Percentiles rank a stretch among this genome's conserved stretches.
Conservation (phyloP, 23 tunicate species). For the Botrylloides violaceus region DNA sequence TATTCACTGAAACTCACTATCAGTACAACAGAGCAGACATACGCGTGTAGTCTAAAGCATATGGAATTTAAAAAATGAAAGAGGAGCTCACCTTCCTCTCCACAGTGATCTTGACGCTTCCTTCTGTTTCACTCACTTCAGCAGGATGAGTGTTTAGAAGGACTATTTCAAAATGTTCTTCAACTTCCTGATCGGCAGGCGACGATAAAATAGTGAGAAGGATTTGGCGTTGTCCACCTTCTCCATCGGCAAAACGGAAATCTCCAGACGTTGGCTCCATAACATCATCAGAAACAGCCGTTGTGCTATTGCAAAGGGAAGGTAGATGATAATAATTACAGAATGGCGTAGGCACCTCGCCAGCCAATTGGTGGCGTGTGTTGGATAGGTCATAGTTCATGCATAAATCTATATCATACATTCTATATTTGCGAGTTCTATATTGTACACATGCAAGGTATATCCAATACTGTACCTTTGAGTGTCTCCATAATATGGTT, state of each 20-base stretch:
- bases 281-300: slow-evolving; percentile 42
- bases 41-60: not conserved
- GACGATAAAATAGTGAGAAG: slow-evolving; percentile 34
- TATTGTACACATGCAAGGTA: not conserved
- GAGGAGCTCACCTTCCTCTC: slow-evolving; percentile 36
- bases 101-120: slow-evolving; percentile 53
- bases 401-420: too few relatives aligned
- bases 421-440: not conserved
- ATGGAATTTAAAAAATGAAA: not conserved
- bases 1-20: not conserved
- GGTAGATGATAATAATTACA: too few relatives aligned
- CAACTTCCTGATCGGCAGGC: slow-evolving; percentile 33
- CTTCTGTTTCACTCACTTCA: slow-evolving; percentile 46
- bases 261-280: slow-evolving; percentile 35
- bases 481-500: slow-evolving; percentile 41
- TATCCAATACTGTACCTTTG: slow-evolving; percentile 30
- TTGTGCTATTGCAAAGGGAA: slow-evolving; percentile 11
- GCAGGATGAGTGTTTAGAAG: slow-evolving; percentile 48
- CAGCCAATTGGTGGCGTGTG: too few relatives aligned
- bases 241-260: slow-evolving; percentile 33
- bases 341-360: too few relatives aligned
- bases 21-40: not conserved
- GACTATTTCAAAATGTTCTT: slow-evolving; percentile 46
- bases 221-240: slow-evolving; percentile 34
- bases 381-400: not conserved